Base-by-base conservation (phyloP, 2,888 invertebrate genomes). In the Isotomurus palustris region DNA sequence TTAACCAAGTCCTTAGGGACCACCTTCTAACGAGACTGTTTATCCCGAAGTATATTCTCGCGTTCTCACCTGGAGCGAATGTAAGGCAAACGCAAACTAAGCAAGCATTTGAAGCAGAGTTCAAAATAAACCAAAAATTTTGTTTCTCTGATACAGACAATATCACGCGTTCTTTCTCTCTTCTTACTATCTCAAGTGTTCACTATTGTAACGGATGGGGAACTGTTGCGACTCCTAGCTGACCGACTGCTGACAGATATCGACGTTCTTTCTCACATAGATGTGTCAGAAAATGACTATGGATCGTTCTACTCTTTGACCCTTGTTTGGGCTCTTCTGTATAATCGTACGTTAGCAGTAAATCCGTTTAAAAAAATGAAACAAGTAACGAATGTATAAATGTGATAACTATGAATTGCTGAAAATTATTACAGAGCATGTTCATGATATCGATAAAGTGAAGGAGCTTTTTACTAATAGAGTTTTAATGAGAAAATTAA, bases 111-210 rank as follows among this genome's bases (percentile, higher is more conserved):
- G 4, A 3, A 51, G 14, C 17, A n/a, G n/a, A n/a, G n/a, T 24
- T 40, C 8, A 25, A 27, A 27, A 41, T 28, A n/a, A n/a, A 17
- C 22, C 29, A 36, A 28, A 22, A n/a, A 24, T 17, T 14, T 22
- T 22, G 12, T 24, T 41, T 53, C 14, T 32, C 8, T 10, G 8
- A 38, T 43, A 75, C 85, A 84, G 3, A 85, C 87, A 62, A 88
- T 93, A 0, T 92, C 93, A 59, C 87, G 89, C 61, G 90, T 94
- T 10, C 91, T 95, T 3, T 84, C 94, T 1, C 78, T 96, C 60
- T 96, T 92, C 78, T 78, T 96, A 56, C 78, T 95, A 60, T 93
- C 94, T 1, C 89, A 95, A 82, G 93, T 97, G 45, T 96, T 96
- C 78, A 80, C 96, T 56, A 95, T 96, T 66, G 85, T 96, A 64